Base-by-base conservation (phyloP, 1,140 invertebrate species). In the Holotrichia oblita region DNA sequence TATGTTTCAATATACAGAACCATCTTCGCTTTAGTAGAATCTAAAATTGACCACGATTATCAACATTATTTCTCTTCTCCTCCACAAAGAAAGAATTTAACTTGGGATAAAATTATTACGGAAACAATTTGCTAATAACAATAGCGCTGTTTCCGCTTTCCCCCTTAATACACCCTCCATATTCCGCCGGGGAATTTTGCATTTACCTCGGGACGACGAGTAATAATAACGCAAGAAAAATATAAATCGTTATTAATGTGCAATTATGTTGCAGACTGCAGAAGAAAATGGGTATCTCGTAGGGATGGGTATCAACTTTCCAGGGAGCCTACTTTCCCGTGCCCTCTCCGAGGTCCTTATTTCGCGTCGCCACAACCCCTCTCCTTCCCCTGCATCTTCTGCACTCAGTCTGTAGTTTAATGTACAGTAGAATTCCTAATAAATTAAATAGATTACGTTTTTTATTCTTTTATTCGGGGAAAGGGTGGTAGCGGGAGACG, bases 381-480 rank as follows among this genome's bases (percentile, higher is more conserved):
- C 48, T 55, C 3, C 14, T 55, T 2, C n/a, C 14, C 14, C 48
- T 17, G 48, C 48, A 14, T 17, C 14, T n/a, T 14, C 44, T n/a
- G 44, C 48, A 14, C 48, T 55, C 6, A n/a, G 48, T 6, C 48
- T 14, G 48, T 55, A 55, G 14, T 55, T 55, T 55, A 17, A 17
- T 55, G 48, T 17, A 34, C 42, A 75, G 48, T 76, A 79, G 80
- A 79, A 80, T 78, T 83, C 80, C 82, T 83, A 83, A 82, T 83
- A 83, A 83, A 81, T 74, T 81, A 83, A 83, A 83, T 83, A 82
- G 81, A 83, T 83, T 82, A 79, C n/a, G n/a, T n/a, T 80, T 79
- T 81, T 81, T 20, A 59, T 83, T 82, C 81, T 82, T 83, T 82
- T 81, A 79, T 80, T 55, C 81, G 79, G 76, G 81, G 7, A 34